A percentile compares a stretch with the other conserved stretches of the same genome.
phyloP scores from a whole-genome alignment of 2,113 vertebrate species.

The Ceyx melanurus region DNA sequence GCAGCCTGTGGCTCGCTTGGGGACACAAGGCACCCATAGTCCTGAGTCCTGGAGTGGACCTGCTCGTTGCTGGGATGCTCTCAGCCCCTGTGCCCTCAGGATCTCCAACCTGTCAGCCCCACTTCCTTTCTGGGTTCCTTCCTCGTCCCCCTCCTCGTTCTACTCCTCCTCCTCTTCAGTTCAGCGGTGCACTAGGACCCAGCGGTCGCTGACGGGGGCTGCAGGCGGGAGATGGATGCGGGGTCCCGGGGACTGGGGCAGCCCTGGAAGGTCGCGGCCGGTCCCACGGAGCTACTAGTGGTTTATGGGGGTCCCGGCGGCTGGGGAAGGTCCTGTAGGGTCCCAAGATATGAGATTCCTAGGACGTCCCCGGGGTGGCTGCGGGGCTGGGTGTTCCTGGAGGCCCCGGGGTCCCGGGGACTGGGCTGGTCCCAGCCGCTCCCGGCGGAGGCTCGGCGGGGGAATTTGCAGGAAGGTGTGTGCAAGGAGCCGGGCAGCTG shows the following conservation, averaged over 20 bases:
- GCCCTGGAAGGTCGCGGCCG: background rate
- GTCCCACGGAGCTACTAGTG: background rate
- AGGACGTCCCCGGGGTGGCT: background rate
- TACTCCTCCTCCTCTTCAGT: background rate
- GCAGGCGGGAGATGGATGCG: background rate
- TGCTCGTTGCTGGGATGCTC: background rate
- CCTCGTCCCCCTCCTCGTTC: background rate
- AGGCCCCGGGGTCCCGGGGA: no score
- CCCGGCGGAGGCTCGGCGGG: background rate
- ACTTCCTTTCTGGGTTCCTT: background rate
- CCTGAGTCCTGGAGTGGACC: accelerated
- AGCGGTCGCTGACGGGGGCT: background rate
- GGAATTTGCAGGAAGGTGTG: background rate
- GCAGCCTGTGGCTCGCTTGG: background rate
- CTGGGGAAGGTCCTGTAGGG: background rate
- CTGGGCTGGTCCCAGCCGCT: background rate
- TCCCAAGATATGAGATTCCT: background rate
- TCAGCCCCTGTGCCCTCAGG: accelerated
- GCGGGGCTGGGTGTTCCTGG: background rate
- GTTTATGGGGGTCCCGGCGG: background rate
- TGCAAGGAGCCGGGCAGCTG: background rate
- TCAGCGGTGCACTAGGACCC: background rate
- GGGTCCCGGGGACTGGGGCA: background rate
- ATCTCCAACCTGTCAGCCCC: background rate
- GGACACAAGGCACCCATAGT: background rate